phyloP scores from a whole-genome alignment of 1,140 invertebrate species.

The Eurosta solidaginis region DNA sequence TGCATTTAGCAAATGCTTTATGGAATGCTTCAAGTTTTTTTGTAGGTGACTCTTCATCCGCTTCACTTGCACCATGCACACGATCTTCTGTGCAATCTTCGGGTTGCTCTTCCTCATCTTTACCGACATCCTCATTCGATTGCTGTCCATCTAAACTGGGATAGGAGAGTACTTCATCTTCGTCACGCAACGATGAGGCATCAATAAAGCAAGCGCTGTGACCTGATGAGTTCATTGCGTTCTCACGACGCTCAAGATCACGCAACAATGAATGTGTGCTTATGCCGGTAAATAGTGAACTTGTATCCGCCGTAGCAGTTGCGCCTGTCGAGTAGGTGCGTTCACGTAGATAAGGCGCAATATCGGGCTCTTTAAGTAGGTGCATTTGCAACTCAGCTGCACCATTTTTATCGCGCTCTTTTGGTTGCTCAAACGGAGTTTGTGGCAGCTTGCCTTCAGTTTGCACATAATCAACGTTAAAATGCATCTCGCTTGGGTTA shows the following conservation, averaged over 20 bases:
- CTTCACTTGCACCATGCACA: background rate
- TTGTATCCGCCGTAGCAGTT: constrained; percentile 32
- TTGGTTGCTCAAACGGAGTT: background rate
- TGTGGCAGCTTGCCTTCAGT: background rate
- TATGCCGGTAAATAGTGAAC: constrained; percentile 40
- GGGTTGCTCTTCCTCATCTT: constrained; percentile 6
- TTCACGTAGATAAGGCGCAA: constrained; percentile 11
- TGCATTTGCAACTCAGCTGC: background rate
- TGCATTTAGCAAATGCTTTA: constrained; percentile 55
- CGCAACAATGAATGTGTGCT: constrained; percentile 49
- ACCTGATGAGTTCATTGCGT: constrained; percentile 44
- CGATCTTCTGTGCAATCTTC: background rate
- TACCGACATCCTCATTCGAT: constrained; percentile 8
- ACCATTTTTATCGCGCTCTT: background rate
- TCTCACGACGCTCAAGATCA: constrained; percentile 46
- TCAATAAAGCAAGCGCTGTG: constrained; percentile 71
- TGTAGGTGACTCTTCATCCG: constrained; percentile 36
- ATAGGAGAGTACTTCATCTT: constrained; percentile 61
- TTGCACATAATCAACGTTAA: constrained; percentile 35
- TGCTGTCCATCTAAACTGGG: constrained; percentile 44
- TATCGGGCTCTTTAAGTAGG: constrained; percentile 21
- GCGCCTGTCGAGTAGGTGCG: constrained; percentile 33
- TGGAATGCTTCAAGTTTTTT: constrained; percentile 54
- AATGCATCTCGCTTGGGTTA: background rate
- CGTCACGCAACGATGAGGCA: constrained; percentile 72